Conservation (phyloP, 2,113 vertebrate species). For the Percina caprodes region DNA sequence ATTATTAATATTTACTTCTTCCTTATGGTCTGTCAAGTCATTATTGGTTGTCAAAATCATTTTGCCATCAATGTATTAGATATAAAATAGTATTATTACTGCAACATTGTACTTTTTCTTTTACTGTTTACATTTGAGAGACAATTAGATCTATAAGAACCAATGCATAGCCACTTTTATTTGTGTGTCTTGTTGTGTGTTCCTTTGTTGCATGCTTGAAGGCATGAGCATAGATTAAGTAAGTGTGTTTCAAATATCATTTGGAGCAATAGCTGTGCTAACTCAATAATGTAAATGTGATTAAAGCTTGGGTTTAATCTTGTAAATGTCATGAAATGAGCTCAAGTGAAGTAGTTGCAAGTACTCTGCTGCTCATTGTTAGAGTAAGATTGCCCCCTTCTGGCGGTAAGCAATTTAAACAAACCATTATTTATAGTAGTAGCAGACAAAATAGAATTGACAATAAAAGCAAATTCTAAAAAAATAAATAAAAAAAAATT, state of each 20-base stretch:
- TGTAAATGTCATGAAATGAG: conserved; percentile 75
- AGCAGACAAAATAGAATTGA: conserved; percentile 3
- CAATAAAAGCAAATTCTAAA: not conserved
- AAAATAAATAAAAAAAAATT: too few species aligned
- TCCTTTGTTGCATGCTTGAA: conserved; percentile 50
- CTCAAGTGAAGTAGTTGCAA: conserved; percentile 45
- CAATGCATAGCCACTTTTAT: conserved; percentile 32
- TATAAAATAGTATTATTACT: conserved; percentile 15
- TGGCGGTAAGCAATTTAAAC: conserved; percentile 46
- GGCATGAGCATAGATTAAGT: conserved; percentile 65
- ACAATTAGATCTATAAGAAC: conserved; percentile 22
- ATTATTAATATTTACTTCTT: conserved; percentile 16
- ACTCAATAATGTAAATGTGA: conserved; percentile 78
- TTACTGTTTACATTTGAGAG: conserved; percentile 47
- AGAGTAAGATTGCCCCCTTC: conserved; percentile 74
- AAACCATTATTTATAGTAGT: not conserved
- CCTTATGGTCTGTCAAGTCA: conserved; percentile 12
- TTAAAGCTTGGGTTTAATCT: conserved; percentile 75
- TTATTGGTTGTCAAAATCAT: conserved; percentile 14
- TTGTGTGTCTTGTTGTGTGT: conserved; percentile 62
- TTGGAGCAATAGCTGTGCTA: conserved; percentile 69
- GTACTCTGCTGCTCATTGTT: conserved; percentile 25
- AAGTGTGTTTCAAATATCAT: conserved; percentile 70
- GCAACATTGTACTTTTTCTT: not conserved
- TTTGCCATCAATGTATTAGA: conserved; percentile 10